These are phyloP conservation scores for Huso huso DNA, from an alignment of 2,797 vertebrate genomes.

Conservation along the genomic window DNA sequence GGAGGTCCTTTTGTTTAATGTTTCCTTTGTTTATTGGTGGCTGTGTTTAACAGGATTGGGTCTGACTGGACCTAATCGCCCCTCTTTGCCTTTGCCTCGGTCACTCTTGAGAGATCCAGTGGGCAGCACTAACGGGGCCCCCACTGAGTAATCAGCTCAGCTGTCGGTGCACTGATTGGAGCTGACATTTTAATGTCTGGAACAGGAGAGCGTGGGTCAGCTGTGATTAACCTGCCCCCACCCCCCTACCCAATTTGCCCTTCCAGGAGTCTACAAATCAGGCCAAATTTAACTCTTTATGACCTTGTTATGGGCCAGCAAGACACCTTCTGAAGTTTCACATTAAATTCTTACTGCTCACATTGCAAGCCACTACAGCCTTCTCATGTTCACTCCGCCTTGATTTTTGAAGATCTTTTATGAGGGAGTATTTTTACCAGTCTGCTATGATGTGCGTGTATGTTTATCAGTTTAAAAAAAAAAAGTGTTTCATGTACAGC, in stretches of 20 bases:
- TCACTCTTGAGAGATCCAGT: slow-evolving; percentile 56
- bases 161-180: slow-evolving; percentile 67
- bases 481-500: too few species aligned
- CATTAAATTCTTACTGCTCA: slow-evolving; percentile 42
- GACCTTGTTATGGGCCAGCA: slow-evolving; percentile 52
- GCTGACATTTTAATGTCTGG: slow-evolving; percentile 77
- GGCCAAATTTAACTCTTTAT: slow-evolving; percentile 76
- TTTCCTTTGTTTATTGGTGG: slow-evolving; percentile 74
- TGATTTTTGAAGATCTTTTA: slow-evolving; percentile 38
- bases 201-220: slow-evolving; percentile 63
- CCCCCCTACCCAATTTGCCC: slow-evolving; percentile 66
- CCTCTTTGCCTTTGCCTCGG: slow-evolving; percentile 48
- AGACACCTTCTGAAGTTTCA: slow-evolving; percentile 52
- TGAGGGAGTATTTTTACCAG: slow-evolving; percentile 35
- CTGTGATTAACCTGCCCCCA: slow-evolving; percentile 66
- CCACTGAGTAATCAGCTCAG: slow-evolving; percentile 67
- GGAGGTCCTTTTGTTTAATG: slow-evolving; percentile 75
- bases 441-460: slow-evolving; percentile 20
- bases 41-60: slow-evolving; percentile 75
- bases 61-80: slow-evolving; percentile 69
- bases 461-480: too few species aligned
- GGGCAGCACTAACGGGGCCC: slow-evolving; percentile 52
- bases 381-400: slow-evolving; percentile 29
- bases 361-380: slow-evolving; percentile 25
- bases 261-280: slow-evolving; percentile 67